Percentiles rank a stretch among this genome's conserved stretches.
These are phyloP conservation scores for Darevskia mixta DNA, from an alignment of 2,797 vertebrate species.

Conservation along the genomic window DNA sequence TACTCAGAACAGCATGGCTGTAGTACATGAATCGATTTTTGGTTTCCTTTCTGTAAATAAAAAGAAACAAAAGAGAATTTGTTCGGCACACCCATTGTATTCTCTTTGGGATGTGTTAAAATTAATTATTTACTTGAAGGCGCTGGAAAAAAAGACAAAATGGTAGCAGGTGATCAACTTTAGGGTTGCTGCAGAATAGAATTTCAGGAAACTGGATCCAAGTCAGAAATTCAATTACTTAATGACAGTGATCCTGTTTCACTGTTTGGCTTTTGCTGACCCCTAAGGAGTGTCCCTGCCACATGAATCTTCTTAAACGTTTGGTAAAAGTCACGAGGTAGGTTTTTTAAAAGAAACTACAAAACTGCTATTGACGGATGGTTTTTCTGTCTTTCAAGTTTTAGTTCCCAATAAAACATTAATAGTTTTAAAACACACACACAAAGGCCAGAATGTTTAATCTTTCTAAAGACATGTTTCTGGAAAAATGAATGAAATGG, in stretches of 20 bases:
- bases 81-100: constrained; percentile 48
- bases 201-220: constrained; percentile 69
- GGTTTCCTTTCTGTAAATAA: constrained; percentile 31
- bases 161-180: constrained; percentile 52
- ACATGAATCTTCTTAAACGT: constrained; percentile 44
- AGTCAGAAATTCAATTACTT: constrained; percentile 66
- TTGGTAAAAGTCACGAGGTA: constrained; percentile 19
- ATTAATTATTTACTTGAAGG: constrained; percentile 67
- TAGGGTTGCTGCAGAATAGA: constrained; percentile 61
- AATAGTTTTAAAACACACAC: background rate
- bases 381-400: constrained; percentile 8
- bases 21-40: constrained; percentile 10
- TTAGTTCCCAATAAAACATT: background rate
- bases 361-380: constrained; percentile 6
- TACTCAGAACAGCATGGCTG: background rate
- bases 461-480: background rate
- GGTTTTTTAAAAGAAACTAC: constrained; percentile 20
- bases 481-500: background rate
- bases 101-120: constrained; percentile 61
- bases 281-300: constrained; percentile 41
- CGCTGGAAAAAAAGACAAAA: constrained; percentile 54
- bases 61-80: constrained; percentile 44
- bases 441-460: background rate
- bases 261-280: constrained; percentile 52
- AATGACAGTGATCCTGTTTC: constrained; percentile 62